Conservation (phyloP, 2,888 invertebrate genomes). For the Lysandra coridon region DNA sequence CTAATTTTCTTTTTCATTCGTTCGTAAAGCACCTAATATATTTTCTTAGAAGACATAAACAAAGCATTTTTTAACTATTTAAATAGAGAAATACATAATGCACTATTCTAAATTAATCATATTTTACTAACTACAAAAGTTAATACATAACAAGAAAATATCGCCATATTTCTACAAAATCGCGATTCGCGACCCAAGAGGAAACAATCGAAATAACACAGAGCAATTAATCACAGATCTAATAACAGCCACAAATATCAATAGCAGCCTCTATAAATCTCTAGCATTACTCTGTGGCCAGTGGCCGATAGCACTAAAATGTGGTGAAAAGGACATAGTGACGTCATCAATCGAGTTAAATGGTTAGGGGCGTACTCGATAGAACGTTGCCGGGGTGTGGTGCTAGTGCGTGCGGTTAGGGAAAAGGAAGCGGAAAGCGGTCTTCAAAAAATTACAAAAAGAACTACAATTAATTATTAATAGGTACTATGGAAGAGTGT, state of each 20-base stretch:
- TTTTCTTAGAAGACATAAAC: too few relatives aligned
- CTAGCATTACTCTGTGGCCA: slow-evolving; percentile 7
- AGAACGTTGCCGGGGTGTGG: slow-evolving; percentile 39
- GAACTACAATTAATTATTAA: too few relatives aligned
- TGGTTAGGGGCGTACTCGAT: slow-evolving; percentile 53
- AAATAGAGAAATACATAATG: too few relatives aligned
- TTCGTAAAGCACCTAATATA: too few relatives aligned
- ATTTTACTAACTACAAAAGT: background rate
- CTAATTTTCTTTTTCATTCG: too few relatives aligned
- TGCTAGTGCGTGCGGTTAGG: slow-evolving; percentile 9
- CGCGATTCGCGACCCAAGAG: background rate
- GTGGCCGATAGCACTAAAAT: slow-evolving; percentile 40
- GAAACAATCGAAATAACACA: slow-evolving; percentile 15
- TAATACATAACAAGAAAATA: background rate
- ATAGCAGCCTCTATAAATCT: slow-evolving; percentile 29
- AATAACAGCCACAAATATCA: slow-evolving; percentile 29
- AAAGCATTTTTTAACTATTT: too few relatives aligned
- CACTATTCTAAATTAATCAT: background rate
- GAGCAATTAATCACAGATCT: slow-evolving; percentile 27
- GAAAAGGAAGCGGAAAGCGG: background rate
- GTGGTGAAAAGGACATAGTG: slow-evolving; percentile 56
- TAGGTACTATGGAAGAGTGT: too few relatives aligned
- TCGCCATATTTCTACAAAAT: slow-evolving; percentile 2
- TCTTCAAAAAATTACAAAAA: too few relatives aligned
- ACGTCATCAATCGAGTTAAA: slow-evolving; percentile 65